Conservation (phyloP, 2,797 vertebrate species). For the Silurus aristotelis region DNA sequence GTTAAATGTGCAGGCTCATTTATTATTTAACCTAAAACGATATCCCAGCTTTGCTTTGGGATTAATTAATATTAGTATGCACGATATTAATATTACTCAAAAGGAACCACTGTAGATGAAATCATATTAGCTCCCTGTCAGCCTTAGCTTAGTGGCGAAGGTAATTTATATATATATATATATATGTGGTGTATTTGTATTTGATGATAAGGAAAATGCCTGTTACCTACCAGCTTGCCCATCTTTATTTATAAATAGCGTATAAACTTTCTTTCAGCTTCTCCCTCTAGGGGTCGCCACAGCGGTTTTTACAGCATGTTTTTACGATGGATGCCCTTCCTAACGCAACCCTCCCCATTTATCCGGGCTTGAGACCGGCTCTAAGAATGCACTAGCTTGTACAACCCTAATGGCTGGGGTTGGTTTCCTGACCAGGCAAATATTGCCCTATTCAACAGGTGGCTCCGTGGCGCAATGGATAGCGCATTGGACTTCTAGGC, state of each 20-base stretch:
- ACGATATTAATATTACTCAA: background rate
- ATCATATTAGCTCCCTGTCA: background rate
- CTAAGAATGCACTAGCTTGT: too few relatives aligned
- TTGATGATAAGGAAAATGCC: background rate
- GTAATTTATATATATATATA: background rate
- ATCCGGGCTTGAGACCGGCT: too few relatives aligned
- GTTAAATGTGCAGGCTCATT: background rate
- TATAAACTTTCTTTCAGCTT: too few relatives aligned
- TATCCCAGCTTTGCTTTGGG: background rate
- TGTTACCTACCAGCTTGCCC: too few relatives aligned
- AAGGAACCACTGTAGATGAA: background rate
- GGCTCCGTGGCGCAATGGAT: slow-evolving; percentile 97
- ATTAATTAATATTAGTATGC: too few relatives aligned
- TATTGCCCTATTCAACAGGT: slow-evolving; percentile 50
- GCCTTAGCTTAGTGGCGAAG: background rate
- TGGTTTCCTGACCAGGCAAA: too few relatives aligned
- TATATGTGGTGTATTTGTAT: background rate
- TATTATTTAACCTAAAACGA: background rate
- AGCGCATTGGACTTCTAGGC: slow-evolving; percentile 88
- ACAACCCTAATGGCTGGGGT: too few relatives aligned
- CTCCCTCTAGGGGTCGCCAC: too few relatives aligned
- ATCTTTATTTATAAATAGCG: too few relatives aligned
- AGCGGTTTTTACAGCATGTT: too few relatives aligned
- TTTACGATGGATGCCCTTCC: too few relatives aligned
- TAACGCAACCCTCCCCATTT: too few relatives aligned